Conservation (phyloP, 2,113 vertebrate genomes). For the Pogonocichla stellata region DNA sequence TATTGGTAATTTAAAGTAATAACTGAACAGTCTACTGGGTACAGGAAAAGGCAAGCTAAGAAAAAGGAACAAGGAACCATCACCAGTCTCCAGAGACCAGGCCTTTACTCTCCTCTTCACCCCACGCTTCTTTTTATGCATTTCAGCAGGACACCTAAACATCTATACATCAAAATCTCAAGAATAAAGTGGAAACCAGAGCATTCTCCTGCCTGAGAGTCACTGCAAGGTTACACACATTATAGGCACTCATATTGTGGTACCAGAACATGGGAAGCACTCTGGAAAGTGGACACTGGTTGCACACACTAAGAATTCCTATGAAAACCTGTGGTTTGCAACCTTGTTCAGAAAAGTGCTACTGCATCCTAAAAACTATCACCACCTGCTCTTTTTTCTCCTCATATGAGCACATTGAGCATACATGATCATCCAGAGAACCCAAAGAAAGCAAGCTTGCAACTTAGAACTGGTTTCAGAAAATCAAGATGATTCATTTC, state of each 20-base stretch:
- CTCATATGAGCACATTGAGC: not conserved
- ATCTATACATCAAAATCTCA: not conserved
- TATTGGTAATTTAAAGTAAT: not conserved
- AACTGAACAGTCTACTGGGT: not conserved
- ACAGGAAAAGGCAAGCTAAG: not conserved
- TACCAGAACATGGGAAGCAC: not conserved
- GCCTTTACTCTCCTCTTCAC: not conserved
- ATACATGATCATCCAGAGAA: not conserved
- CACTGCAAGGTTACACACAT: not conserved
- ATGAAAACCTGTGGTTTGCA: not conserved
- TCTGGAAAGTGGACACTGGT: not conserved
- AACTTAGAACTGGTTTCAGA: not conserved
- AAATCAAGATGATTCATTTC: not conserved
- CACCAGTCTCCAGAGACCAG: not conserved
- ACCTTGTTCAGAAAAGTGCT: not conserved
- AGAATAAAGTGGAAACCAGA: not conserved
- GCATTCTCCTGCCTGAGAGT: not conserved
- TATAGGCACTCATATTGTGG: not conserved
- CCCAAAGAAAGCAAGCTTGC: not conserved
- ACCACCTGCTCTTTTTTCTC: not conserved
- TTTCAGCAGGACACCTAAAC: not conserved
- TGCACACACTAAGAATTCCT: not conserved
- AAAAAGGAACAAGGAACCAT: not conserved
- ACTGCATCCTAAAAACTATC: not conserved
- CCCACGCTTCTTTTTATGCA: not conserved